Base-by-base conservation (phyloP, 2,888 invertebrate species). In the Stramonita haemastoma region DNA sequence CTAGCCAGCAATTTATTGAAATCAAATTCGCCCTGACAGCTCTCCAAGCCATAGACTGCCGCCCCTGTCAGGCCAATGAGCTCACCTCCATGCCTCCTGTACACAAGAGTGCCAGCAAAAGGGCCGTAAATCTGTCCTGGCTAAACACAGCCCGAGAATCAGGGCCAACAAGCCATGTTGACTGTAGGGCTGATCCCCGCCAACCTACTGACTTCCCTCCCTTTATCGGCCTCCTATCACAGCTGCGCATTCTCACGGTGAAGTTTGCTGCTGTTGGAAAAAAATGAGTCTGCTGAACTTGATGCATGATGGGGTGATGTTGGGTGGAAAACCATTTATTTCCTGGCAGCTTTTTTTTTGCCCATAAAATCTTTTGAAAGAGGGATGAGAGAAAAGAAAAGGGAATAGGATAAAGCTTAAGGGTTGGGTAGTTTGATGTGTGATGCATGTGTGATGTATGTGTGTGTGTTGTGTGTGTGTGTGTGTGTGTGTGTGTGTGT, bases 141-240 rank as follows among this genome's bases (percentile, higher is more conserved):
- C 32, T 79, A 79, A 79, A 79, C 79, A 79, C 15, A 34, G 79
- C 15, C 79, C 17, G 32, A 17, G 79, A 79, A 79, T 32, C 79
- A 79, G 79, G 34, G 79, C 79, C 79, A 15, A 79, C 79, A 79
- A 79, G 32, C 79, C 79, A 15, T 79, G 79, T 79, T 79, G 79
- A 79, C 79, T 79, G 13, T 79, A 32, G 79, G 79, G 79, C 79
- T 79, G 79, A 79, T 79, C 79, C 79, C 15, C 32, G 79, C 32
- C 79, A 79, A 79, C 79, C 34, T 34, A 32, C 79, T 79, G 79
- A 79, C 32, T 79, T 79, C 15, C 79, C 79, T 15, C 79, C 79
- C 79, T 79, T 79, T 32, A 79, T 79, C 34, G 79, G 32, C 17
- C 32, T 13, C 15, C 32, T 34, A 79, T 79, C 79, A 22, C 79